phyloP scores from a whole-genome alignment of 2,113 vertebrate genomes.

The Cheilinus undulatus region DNA sequence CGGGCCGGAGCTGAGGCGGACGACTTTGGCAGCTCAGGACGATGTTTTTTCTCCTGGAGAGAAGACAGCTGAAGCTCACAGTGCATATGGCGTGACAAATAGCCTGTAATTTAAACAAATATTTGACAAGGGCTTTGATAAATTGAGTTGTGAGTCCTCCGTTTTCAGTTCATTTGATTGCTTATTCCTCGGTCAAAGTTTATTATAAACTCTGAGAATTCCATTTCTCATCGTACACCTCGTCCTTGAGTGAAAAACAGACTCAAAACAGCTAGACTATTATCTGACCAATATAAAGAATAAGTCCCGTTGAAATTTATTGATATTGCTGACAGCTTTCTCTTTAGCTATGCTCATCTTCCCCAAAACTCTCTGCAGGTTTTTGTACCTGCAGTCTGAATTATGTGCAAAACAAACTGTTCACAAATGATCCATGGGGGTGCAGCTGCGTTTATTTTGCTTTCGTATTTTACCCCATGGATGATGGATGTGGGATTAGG shows the following conservation, averaged over 20 bases:
- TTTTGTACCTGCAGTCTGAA: slow-evolving; percentile 37
- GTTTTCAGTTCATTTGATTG: slow-evolving; percentile 26
- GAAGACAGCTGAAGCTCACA: not conserved
- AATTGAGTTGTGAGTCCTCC: slow-evolving; percentile 19
- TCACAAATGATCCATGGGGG: slow-evolving; percentile 64
- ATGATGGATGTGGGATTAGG: slow-evolving; percentile 71
- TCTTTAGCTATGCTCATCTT: slow-evolving; percentile 26
- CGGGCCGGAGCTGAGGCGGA: slow-evolving; percentile 14
- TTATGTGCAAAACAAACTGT: slow-evolving; percentile 59
- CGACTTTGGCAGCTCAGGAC: slow-evolving; percentile 1
- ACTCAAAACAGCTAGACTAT: slow-evolving; percentile 19
- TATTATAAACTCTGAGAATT: slow-evolving; percentile 21
- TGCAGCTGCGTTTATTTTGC: slow-evolving; percentile 56
- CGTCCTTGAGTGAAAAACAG: slow-evolving; percentile 37
- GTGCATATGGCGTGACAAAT: slow-evolving; percentile 6
- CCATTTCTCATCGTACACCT: not conserved
- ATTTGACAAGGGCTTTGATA: slow-evolving; percentile 16
- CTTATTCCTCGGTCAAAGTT: slow-evolving; percentile 34
- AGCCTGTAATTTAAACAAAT: slow-evolving; percentile 3
- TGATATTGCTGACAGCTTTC: slow-evolving; percentile 36
- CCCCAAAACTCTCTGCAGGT: slow-evolving; percentile 15
- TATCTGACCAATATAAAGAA: slow-evolving; percentile 1
- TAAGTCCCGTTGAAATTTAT: slow-evolving; percentile 1
- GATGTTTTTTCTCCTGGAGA: not conserved
- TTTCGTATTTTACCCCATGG: slow-evolving; percentile 44